A percentile compares a stretch with the other conserved stretches of the same genome.
Evolutionary conservation across 30 jellyfish, hydroid and myxozoan species (phyloP).

Genomic region (Hydra vulgaris): DNA sequence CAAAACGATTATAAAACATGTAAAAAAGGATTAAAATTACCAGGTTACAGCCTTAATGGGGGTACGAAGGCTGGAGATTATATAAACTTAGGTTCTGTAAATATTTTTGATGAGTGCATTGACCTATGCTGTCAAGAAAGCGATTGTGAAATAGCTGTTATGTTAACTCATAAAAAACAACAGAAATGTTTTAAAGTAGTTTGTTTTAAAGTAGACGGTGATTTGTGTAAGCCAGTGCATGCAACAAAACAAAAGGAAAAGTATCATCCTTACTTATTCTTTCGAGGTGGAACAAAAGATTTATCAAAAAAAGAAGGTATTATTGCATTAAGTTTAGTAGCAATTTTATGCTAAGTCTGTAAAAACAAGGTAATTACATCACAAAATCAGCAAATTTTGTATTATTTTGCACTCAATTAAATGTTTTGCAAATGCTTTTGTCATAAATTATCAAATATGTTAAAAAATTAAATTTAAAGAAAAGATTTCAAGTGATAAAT

Average conservation of each 20-base stretch:
- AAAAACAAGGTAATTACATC: too few species aligned
- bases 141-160: slow-evolving; percentile 55
- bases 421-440: too few species aligned
- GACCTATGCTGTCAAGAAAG: slow-evolving; percentile 50
- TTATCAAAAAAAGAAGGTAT: slow-evolving; percentile 20
- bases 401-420: too few species aligned
- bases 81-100: slow-evolving; percentile 54
- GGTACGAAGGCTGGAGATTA: slow-evolving; percentile 80
- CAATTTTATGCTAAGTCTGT: background rate
- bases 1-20: background rate
- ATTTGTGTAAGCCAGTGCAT: slow-evolving; percentile 44
- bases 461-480: too few species aligned
- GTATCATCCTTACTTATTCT: slow-evolving; percentile 68
- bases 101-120: slow-evolving; percentile 59
- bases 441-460: too few species aligned
- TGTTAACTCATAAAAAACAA: slow-evolving; percentile 32
- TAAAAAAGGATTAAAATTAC: slow-evolving; percentile 56
- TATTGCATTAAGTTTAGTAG: too few species aligned
- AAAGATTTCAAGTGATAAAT: too few species aligned
- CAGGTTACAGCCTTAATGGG: slow-evolving; percentile 70
- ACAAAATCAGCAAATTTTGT: too few species aligned
- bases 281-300: slow-evolving; percentile 44
- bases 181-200: slow-evolving; percentile 70
- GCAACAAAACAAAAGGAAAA: slow-evolving; percentile 47
- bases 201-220: slow-evolving; percentile 47